phyloP scores from a whole-genome alignment of 2,888 invertebrate species.

The Eudasyphora cyanicolor region DNA sequence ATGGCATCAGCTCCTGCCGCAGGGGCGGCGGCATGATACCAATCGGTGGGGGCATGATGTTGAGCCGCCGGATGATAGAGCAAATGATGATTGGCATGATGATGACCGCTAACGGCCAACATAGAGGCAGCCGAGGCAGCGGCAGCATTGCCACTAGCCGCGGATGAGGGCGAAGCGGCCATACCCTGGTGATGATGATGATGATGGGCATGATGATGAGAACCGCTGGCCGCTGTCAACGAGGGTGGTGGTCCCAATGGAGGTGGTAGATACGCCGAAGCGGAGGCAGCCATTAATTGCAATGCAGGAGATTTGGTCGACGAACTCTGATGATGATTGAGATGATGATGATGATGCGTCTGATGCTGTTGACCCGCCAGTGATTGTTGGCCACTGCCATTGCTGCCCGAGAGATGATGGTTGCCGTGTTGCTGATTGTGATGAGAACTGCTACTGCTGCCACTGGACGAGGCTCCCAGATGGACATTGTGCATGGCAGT shows the following conservation, averaged over 20 bases:
- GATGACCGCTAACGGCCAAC: constrained; percentile 75
- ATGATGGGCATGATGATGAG: constrained; percentile 70
- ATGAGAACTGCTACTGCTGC: constrained; percentile 76
- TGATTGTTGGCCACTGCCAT: constrained; percentile 67
- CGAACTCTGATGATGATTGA: constrained; percentile 53
- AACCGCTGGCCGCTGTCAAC: constrained; percentile 65
- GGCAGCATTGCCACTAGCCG: constrained; percentile 70
- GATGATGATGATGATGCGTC: constrained; percentile 65
- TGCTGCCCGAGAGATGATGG: constrained; percentile 46
- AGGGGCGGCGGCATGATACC: constrained; percentile 79
- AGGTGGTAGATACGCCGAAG: constrained; percentile 78
- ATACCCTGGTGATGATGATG: constrained; percentile 73
- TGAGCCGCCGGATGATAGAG: constrained; percentile 79
- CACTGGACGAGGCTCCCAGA: constrained; percentile 75
- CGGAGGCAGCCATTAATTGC: constrained; percentile 75
- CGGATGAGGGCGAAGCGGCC: constrained; percentile 63
- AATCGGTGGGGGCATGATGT: constrained; percentile 79
- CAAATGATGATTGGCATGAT: constrained; percentile 77
- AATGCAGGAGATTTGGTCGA: constrained; percentile 76
- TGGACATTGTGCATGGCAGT: constrained; percentile 70
- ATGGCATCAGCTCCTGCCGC: constrained; percentile 78
- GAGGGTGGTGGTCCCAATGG: constrained; percentile 78
- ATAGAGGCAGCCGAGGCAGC: constrained; percentile 75
- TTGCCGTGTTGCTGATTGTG: constrained; percentile 66
- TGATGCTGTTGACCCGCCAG: constrained; percentile 70